phyloP scores from a whole-genome alignment of 2,797 vertebrate species.

The Xenentodon cancila region DNA sequence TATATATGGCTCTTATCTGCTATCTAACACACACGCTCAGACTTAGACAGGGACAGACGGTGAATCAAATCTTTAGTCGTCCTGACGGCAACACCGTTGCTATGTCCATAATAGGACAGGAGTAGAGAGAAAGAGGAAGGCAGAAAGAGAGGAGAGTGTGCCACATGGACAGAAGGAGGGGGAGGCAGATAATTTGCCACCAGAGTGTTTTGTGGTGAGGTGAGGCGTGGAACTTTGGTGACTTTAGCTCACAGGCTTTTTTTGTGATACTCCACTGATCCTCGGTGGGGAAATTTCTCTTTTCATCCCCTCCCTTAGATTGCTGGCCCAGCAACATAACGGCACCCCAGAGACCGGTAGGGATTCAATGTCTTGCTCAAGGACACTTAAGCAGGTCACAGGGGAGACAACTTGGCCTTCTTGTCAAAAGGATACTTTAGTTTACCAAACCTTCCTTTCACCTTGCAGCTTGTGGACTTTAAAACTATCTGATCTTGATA shows the following conservation, averaged over 20 bases:
- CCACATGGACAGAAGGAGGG: slow-evolving; percentile 72
- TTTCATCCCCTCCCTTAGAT: slow-evolving; percentile 33
- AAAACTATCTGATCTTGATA: slow-evolving; percentile 39
- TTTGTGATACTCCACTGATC: slow-evolving; percentile 55
- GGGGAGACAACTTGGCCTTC: slow-evolving; percentile 41
- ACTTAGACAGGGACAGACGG: slow-evolving; percentile 62
- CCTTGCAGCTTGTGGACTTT: slow-evolving; percentile 25
- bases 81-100: slow-evolving; percentile 67
- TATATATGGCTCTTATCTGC: slow-evolving; percentile 82
- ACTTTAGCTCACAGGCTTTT: slow-evolving; percentile 62
- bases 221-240: slow-evolving; percentile 69
- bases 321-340: slow-evolving; percentile 26
- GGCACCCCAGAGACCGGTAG: slow-evolving; percentile 41
- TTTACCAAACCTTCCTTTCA: slow-evolving; percentile 23
- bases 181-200: slow-evolving; percentile 72
- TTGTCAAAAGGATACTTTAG: slow-evolving; percentile 38
- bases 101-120: slow-evolving; percentile 81
- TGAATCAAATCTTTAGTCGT: slow-evolving; percentile 74
- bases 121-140: slow-evolving; percentile 62
- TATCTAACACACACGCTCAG: slow-evolving; percentile 67
- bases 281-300: slow-evolving; percentile 38
- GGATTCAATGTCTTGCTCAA: slow-evolving; percentile 57
- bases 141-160: slow-evolving; percentile 61
- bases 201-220: slow-evolving; percentile 68
- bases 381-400: slow-evolving; percentile 51